Evolutionary conservation across 2,797 vertebrate genomes (phyloP), one percentile per base, ranked within the genome.

Genomic region (Pelodytes ibericus): DNA sequence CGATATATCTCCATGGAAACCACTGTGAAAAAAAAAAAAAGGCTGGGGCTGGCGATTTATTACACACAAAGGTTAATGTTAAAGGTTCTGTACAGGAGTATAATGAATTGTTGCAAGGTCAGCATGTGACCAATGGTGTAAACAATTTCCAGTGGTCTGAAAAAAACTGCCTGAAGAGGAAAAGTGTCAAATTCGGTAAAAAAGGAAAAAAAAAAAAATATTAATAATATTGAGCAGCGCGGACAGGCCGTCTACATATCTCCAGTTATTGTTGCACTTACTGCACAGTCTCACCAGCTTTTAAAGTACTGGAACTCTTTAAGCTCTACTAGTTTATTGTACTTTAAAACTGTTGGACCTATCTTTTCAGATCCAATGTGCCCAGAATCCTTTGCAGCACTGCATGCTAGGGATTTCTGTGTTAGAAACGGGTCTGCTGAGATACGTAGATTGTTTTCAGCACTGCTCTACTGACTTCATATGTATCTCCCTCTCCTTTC

Each of bases 1-100:
- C n/a, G n/a, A n/a, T n/a, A n/a, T n/a, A 44, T 78, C 62, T n/a
- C 70, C 30, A 31, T 56, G 57, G 76, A 29, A 78, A 78, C 75
- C 26, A 63, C 36, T 36, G 57, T 30, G 61, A 44, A 78, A 73
- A 78, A 72, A 67, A 61, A 78, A 73, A 78, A 72, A 67, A 61
- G 41, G 41, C 31, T 8, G 1, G n/a, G 62, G 41, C 22, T 56
- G 36, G 63, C 62, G 24, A 78, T 78, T 67, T 71, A 71, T 71
- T 71, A 71, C 69, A 25, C 36, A 53, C 41, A 67, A 78, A 78
- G 76, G 63, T 73, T 73, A 72, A 67, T 72, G 70, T 26, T 72
- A 72, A 78, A 72, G 62, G 57, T 65, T 53, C 24, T 41, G 44
- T 78, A 63, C 51, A 25, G n/a, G 7, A 78, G 68, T 67, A 78